phyloP scores from a whole-genome alignment of 2,888 invertebrate species.

The Apodemia mormo region DNA sequence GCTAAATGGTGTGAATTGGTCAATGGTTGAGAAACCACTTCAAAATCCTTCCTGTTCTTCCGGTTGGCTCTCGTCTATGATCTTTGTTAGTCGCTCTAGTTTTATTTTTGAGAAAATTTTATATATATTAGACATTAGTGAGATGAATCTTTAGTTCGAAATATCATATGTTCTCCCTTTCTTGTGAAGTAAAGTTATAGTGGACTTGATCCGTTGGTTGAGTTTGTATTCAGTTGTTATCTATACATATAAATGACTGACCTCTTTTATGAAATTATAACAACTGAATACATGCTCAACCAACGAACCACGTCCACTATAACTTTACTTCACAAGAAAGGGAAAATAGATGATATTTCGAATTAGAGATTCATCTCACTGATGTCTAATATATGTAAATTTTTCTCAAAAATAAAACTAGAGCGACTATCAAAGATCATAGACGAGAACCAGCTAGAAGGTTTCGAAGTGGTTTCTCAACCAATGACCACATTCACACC shows the following conservation, averaged over 20 bases:
- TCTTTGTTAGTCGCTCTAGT: conserved; percentile 26
- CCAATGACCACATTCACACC: conserved; percentile 36
- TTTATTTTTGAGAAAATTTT: conserved; percentile 37
- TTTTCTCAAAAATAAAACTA: conserved; percentile 35
- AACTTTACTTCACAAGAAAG: conserved; percentile 38
- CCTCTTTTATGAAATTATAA: conserved; percentile 36
- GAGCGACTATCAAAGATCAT: conserved; percentile 23
- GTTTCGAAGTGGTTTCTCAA: conserved; percentile 18
- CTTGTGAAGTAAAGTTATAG: conserved; percentile 36
- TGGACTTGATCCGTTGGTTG: conserved; percentile 35
- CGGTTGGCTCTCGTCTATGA: neutral
- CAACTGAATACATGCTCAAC: conserved; percentile 30
- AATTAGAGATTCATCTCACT: conserved; percentile 39
- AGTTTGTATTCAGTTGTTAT: conserved; percentile 33
- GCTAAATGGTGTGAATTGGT: conserved; percentile 36
- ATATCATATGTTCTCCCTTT: conserved; percentile 38
- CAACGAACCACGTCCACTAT: conserved; percentile 38
- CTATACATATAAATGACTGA: conserved; percentile 7
- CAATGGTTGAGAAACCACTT: conserved; percentile 22
- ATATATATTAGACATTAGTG: conserved; percentile 36
- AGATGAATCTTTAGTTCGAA: conserved; percentile 38
- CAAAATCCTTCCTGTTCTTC: conserved; percentile 17
- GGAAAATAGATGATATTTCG: conserved; percentile 32
- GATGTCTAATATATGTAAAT: conserved; percentile 37
- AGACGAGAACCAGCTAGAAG: neutral